Evolutionary conservation across 2,797 vertebrate species (phyloP).

Genomic region (Coendou prehensilis): DNA sequence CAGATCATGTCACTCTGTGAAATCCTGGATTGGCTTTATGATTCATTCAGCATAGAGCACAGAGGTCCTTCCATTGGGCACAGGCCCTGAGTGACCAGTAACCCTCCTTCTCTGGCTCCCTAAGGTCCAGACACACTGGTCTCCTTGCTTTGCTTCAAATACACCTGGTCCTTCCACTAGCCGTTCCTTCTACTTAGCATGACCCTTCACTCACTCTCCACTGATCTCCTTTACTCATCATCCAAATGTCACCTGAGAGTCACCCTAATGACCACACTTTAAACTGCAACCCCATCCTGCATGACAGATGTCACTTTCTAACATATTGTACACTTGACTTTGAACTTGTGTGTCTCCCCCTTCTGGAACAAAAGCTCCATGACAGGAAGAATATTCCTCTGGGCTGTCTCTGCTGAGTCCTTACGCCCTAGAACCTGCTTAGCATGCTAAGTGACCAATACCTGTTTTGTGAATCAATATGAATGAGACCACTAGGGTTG

Average conservation of each 20-base stretch:
- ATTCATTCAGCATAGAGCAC: not conserved
- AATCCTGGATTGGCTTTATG: not conserved
- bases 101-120: rapidly evolving
- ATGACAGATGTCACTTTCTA: rapidly evolving
- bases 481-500: not conserved
- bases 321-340: not conserved
- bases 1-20: not conserved
- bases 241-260: not conserved
- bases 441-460: not conserved
- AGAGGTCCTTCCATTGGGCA: not conserved
- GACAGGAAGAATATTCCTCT: not conserved
- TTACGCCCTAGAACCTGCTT: not conserved
- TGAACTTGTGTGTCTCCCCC: not conserved
- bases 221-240: not conserved
- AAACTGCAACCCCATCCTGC: rapidly evolving
- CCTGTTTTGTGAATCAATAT: not conserved
- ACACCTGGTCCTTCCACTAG: not conserved
- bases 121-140: not conserved
- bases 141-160: not conserved
- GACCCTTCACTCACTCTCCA: not conserved
- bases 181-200: not conserved
- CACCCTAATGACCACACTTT: not conserved
- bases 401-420: not conserved
- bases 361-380: not conserved
- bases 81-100: rapidly evolving